These are phyloP conservation scores for Pantala flavescens DNA, from an alignment of 1,140 invertebrate genomes.

Conservation along the genomic window DNA sequence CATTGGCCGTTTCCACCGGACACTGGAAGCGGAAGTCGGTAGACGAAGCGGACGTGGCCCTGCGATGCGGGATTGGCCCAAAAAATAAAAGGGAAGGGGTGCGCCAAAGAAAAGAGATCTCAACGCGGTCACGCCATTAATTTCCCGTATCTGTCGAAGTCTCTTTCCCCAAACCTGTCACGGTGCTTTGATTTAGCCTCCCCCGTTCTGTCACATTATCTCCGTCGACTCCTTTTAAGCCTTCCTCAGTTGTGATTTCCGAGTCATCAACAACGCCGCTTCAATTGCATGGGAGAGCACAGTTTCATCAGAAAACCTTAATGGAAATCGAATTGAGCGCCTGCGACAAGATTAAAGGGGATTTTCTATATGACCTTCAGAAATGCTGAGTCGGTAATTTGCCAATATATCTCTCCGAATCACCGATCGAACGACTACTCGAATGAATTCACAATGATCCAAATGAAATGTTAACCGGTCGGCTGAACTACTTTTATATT, in stretches of 20 bases:
- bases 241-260: background rate
- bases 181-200: background rate
- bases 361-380: too few relatives aligned
- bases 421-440: too few relatives aligned
- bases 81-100: background rate
- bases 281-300: too few relatives aligned
- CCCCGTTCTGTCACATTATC: background rate
- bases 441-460: too few relatives aligned
- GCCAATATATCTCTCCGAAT: too few relatives aligned
- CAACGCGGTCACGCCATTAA: background rate
- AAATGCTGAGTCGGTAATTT: too few relatives aligned
- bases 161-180: background rate
- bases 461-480: too few relatives aligned
- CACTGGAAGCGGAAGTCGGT: background rate
- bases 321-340: too few relatives aligned
- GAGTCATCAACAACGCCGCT: too few relatives aligned
- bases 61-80: background rate
- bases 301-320: too few relatives aligned
- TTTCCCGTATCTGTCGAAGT: background rate
- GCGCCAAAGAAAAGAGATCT: background rate
- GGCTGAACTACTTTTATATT: too few relatives aligned
- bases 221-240: background rate
- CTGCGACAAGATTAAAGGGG: too few relatives aligned
- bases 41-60: background rate
- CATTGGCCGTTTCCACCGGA: constrained; percentile 5